Percentiles rank a stretch among this genome's conserved stretches.
phyloP scores from a whole-genome alignment of 2,888 invertebrate species.

The Elaeidobius kamerunicus region DNA sequence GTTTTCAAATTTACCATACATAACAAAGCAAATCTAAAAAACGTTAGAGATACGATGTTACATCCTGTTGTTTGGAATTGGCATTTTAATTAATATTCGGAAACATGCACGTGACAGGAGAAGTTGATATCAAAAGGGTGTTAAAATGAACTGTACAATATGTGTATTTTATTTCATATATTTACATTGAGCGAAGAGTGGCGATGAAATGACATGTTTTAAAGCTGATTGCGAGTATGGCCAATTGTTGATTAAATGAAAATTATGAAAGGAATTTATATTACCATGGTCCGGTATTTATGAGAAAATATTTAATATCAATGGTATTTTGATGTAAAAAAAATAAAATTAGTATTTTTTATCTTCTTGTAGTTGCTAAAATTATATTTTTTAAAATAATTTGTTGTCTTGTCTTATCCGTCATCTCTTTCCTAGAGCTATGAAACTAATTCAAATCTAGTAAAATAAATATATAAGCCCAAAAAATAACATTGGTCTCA shows the following conservation, averaged over 20 bases:
- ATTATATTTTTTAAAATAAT: no score
- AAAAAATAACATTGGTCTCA: no score
- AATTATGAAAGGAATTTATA: not conserved
- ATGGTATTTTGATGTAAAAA: no score
- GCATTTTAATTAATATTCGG: constrained; percentile 26
- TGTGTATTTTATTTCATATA: constrained; percentile 20
- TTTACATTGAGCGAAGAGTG: constrained; percentile 9
- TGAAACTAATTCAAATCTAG: no score
- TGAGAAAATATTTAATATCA: not conserved
- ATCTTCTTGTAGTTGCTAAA: no score
- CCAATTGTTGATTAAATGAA: not conserved
- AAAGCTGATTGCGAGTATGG: not conserved
- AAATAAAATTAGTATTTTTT: no score
- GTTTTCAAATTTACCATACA: no score
- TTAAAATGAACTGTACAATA: constrained; percentile 25
- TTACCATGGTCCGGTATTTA: not conserved
- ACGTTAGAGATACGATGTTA: no score
- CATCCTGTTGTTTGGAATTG: constrained; percentile 20
- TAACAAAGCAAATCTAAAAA: no score
- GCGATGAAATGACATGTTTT: constrained; percentile 17
- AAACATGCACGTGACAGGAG: constrained; percentile 20
- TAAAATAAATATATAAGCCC: no score
- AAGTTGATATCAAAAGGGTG: constrained; percentile 21
- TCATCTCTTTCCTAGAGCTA: no score
- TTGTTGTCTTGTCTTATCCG: no score